These are phyloP conservation scores for Ditula angustiorana DNA, from an alignment of 2,888 invertebrate species.

Conservation along the genomic window DNA sequence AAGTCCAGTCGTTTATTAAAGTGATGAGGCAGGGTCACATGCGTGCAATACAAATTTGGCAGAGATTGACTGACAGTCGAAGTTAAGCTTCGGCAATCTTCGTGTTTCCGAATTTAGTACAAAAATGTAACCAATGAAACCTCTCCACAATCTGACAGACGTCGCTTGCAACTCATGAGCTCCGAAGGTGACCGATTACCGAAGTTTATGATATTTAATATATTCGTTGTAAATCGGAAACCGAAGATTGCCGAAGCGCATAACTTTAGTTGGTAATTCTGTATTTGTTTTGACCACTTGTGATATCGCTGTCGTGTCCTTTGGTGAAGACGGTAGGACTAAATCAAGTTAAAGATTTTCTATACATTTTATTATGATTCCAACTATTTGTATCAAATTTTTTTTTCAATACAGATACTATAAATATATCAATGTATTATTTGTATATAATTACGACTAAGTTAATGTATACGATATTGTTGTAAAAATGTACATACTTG, in stretches of 20 bases:
- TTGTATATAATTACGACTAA: conserved; percentile 10
- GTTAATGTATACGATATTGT: conserved; percentile 11
- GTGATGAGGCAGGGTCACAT: not conserved
- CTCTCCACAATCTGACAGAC: no score
- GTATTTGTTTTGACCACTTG: not conserved
- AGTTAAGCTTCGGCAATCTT: not conserved
- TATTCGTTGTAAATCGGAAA: not conserved
- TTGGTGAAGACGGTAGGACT: not conserved
- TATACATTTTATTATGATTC: conserved; percentile 21
- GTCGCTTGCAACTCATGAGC: not conserved
- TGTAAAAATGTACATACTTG: conserved; percentile 24
- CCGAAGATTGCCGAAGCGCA: not conserved
- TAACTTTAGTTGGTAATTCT: not conserved
- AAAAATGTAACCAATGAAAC: not conserved
- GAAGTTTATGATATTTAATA: no score
- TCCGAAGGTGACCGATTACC: no score
- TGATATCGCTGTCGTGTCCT: not conserved
- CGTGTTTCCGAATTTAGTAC: not conserved
- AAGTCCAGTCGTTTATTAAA: not conserved
- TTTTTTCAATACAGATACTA: conserved; percentile 18
- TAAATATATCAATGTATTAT: conserved; percentile 14
- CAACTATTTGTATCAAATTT: conserved; percentile 29
- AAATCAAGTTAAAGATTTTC: not conserved
- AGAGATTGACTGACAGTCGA: not conserved
- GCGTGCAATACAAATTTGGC: not conserved